Percentiles rank a stretch among this genome's conserved stretches.
Evolutionary conservation across 2,888 invertebrate species (phyloP).

Genomic region (Diarsia rubi): DNA sequence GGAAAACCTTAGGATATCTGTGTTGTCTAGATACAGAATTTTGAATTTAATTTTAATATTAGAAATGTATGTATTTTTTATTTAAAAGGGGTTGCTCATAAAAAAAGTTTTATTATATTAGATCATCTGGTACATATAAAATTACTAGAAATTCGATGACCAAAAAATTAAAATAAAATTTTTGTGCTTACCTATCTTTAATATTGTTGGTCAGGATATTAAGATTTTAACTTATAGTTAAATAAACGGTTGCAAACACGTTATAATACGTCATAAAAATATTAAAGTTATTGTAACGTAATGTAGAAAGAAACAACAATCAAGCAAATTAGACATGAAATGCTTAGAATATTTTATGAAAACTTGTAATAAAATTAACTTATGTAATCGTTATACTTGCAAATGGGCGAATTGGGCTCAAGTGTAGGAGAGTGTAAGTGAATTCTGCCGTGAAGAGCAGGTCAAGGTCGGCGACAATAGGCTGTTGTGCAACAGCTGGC

Average conservation of each 20-base stretch:
- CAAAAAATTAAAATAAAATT: background rate
- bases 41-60: background rate
- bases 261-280: background rate
- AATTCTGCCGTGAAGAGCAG: slow-evolving; percentile 85
- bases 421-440: slow-evolving; percentile 80
- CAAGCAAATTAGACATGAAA: slow-evolving; percentile 42
- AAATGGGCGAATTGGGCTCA: slow-evolving; percentile 73
- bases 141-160: background rate
- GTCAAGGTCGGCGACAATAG: slow-evolving; percentile 86
- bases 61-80: background rate
- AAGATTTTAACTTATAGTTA: background rate
- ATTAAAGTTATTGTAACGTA: slow-evolving; percentile 1
- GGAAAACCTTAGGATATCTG: background rate
- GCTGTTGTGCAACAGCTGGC: slow-evolving; percentile 81
- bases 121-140: background rate
- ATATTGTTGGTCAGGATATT: background rate
- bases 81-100: background rate
- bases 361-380: slow-evolving; percentile 49
- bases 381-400: slow-evolving; percentile 66
- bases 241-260: slow-evolving; percentile 4
- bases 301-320: slow-evolving; percentile 30
- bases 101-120: background rate
- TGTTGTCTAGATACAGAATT: background rate
- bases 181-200: background rate
- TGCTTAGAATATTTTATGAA: slow-evolving; percentile 44